These are phyloP conservation scores for Pheosia gnoma DNA, from an alignment of 2,888 invertebrate species.

Conservation along the genomic window DNA sequence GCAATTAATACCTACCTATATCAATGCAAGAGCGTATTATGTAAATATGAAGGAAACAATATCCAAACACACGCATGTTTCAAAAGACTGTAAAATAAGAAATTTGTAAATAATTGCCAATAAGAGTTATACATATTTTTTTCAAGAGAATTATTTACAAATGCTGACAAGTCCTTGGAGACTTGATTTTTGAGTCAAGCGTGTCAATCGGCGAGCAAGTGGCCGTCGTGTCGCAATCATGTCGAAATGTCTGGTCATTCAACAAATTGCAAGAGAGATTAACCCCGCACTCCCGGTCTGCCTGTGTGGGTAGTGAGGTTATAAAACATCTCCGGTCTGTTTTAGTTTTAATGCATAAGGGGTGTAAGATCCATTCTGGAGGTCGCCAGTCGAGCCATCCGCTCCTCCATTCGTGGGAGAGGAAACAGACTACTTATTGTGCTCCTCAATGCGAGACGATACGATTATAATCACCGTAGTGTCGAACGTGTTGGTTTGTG, in stretches of 20 bases:
- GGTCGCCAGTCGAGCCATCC: conserved; percentile 76
- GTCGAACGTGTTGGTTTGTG: conserved; percentile 51
- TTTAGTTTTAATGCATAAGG: conserved; percentile 50
- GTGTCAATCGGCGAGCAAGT: not conserved
- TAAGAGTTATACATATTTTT: no score
- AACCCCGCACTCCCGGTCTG: conserved; percentile 10
- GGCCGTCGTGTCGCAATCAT: not conserved
- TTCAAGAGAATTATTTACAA: no score
- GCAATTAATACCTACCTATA: no score
- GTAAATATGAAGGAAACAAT: no score
- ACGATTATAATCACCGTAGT: conserved; percentile 52
- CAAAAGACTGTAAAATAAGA: no score
- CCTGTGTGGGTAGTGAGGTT: conserved; percentile 12
- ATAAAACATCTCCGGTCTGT: conserved; percentile 24
- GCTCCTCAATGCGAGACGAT: conserved; percentile 81
- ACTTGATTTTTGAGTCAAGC: not conserved
- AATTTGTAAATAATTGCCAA: no score
- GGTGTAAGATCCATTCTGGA: conserved; percentile 63
- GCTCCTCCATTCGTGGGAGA: conserved; percentile 79
- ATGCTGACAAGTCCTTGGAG: not conserved
- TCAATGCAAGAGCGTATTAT: no score
- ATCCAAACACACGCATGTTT: no score
- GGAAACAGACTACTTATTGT: conserved; percentile 81
- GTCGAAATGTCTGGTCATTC: not conserved
- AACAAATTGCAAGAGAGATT: not conserved